Percentiles rank a stretch among this genome's conserved stretches.
phyloP scores from a whole-genome alignment of 2,888 invertebrate species.

The Resseliella maxima region DNA sequence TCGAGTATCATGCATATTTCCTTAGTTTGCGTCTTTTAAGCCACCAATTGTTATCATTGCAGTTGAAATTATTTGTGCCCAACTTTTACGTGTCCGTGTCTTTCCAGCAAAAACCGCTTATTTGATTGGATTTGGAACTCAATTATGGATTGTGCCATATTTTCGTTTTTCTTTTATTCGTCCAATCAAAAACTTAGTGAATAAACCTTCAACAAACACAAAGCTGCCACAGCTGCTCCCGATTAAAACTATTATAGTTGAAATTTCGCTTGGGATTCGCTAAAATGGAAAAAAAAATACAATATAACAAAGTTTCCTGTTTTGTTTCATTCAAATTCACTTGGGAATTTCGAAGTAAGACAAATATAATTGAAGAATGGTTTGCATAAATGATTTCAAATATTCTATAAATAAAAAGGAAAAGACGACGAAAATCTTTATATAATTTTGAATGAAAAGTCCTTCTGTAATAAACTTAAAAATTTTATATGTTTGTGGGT shows the following conservation, averaged over 20 bases:
- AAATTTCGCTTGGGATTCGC: background rate
- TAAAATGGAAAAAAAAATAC: background rate
- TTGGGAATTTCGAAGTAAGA: background rate
- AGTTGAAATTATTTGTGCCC: background rate
- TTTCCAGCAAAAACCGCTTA: background rate
- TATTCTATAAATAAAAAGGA: background rate
- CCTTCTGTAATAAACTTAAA: background rate
- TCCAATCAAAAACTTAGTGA: background rate
- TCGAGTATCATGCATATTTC: background rate
- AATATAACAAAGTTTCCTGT: background rate
- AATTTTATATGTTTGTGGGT: background rate
- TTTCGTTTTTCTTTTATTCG: background rate
- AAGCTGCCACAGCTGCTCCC: background rate
- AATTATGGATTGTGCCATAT: background rate
- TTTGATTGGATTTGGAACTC: background rate
- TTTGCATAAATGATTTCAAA: background rate
- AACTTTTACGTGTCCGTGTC: background rate
- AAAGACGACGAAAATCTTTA: background rate
- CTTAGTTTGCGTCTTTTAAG: background rate
- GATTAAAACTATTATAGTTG: constrained; percentile 3
- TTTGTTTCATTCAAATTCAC: background rate
- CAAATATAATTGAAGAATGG: constrained; percentile 41
- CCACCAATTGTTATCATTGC: background rate
- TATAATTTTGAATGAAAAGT: background rate
- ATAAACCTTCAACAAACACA: background rate